These are phyloP conservation scores for Proctacanthus coquilletti DNA, from an alignment of 1,140 invertebrate species.

Conservation along the genomic window DNA sequence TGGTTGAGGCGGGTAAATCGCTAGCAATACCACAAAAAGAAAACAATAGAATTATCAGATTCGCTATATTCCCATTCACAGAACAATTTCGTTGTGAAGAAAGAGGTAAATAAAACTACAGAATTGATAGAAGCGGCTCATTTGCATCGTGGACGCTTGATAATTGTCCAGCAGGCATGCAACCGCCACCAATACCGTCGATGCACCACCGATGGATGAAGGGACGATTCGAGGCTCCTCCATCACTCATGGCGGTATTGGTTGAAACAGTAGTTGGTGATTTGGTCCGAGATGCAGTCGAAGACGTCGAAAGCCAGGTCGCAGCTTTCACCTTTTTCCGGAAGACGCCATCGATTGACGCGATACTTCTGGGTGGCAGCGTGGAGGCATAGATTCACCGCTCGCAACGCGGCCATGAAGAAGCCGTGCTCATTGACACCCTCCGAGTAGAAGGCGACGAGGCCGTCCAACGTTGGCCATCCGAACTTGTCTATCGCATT, in stretches of 20 bases:
- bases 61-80: too few species aligned
- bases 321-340: constrained; percentile 46
- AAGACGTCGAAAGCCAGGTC: constrained; percentile 57
- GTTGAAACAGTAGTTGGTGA: constrained; percentile 43
- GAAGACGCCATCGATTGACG: constrained; percentile 18
- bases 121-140: too few species aligned
- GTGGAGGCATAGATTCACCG: constrained; percentile 46
- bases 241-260: constrained; percentile 15
- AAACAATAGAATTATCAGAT: too few species aligned
- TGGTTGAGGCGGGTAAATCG: too few species aligned
- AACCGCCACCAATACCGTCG: too few species aligned
- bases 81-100: too few species aligned
- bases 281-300: constrained; percentile 54
- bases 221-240: background rate
- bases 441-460: constrained; percentile 50
- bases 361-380: constrained; percentile 30
- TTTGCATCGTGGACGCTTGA: too few species aligned
- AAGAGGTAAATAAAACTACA: too few species aligned
- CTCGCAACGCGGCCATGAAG: constrained; percentile 47
- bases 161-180: too few species aligned
- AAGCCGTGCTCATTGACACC: constrained; percentile 52
- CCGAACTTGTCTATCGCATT: constrained; percentile 31
- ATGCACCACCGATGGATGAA: too few species aligned
- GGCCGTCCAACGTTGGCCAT: constrained; percentile 48
- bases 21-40: too few species aligned